These are phyloP conservation scores for Zaprionus gabonicus DNA, from an alignment of 1,140 invertebrate genomes.

Conservation along the genomic window DNA sequence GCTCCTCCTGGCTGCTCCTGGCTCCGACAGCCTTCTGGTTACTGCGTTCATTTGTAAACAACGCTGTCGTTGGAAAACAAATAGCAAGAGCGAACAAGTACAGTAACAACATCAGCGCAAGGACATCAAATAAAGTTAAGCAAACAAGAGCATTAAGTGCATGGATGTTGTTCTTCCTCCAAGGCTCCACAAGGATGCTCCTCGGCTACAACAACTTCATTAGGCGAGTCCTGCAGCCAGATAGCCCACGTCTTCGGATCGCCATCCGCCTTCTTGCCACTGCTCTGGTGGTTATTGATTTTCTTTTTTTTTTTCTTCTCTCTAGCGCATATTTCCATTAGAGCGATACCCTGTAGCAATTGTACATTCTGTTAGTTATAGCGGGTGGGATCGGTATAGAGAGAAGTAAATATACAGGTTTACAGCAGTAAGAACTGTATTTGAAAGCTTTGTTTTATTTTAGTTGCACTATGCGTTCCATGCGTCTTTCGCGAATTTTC, in stretches of 20 bases:
- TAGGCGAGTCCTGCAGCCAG: constrained; percentile 45
- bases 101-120: constrained; percentile 40
- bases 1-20: background rate
- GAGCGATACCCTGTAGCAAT: background rate
- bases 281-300: constrained; percentile 56
- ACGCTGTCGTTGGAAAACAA: constrained; percentile 54
- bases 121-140: constrained; percentile 69
- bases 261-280: background rate
- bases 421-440: background rate
- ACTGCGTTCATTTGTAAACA: constrained; percentile 63
- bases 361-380: background rate
- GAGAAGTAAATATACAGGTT: background rate
- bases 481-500: too few species aligned
- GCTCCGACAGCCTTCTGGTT: constrained; percentile 23
- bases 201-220: constrained; percentile 57
- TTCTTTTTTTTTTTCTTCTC: constrained; percentile 19
- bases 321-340: constrained; percentile 56
- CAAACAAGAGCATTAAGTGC: constrained; percentile 74
- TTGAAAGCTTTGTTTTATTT: too few species aligned
- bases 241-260: constrained; percentile 27
- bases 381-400: background rate
- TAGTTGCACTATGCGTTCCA: too few species aligned
- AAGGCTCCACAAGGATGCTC: constrained; percentile 5
- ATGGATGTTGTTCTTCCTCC: constrained; percentile 53
- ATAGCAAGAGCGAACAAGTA: constrained; percentile 45